These are phyloP conservation scores for Cyclopterus lumpus DNA, from an alignment of 2,797 vertebrate species.

Conservation along the genomic window DNA sequence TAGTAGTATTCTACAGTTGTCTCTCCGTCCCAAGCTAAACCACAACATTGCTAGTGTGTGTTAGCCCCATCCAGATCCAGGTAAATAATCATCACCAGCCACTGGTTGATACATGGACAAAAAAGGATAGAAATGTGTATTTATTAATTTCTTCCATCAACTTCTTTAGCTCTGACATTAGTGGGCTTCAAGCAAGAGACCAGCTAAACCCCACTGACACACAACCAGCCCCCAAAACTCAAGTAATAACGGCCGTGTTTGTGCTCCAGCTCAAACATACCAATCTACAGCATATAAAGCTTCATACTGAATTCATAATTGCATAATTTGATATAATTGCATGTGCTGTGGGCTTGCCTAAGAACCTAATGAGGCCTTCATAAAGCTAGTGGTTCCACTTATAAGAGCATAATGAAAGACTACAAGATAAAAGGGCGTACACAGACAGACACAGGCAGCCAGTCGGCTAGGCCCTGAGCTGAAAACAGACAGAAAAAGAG, in stretches of 20 bases:
- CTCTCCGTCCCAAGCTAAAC: not conserved
- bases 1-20: not conserved
- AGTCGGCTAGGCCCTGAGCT: constrained; percentile 41
- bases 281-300: constrained; percentile 55
- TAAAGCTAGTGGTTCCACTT: constrained; percentile 72
- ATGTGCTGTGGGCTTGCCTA: constrained; percentile 70
- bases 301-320: constrained; percentile 73
- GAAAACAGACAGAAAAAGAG: constrained; percentile 10
- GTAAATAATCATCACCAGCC: not conserved
- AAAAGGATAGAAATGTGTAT: constrained; percentile 10
- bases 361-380: constrained; percentile 72
- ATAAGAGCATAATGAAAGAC: constrained; percentile 76
- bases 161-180: constrained; percentile 16
- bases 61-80: not conserved
- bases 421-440: constrained; percentile 67
- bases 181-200: not conserved
- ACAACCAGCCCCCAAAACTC: constrained; percentile 48
- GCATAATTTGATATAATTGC: constrained; percentile 77
- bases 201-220: not conserved
- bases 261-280: constrained; percentile 48
- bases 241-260: constrained; percentile 48
- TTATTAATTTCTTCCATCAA: constrained; percentile 10
- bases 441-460: constrained; percentile 61
- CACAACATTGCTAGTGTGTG: not conserved
- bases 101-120: not conserved